These are phyloP conservation scores for Halcyon chelicuti DNA, from an alignment of 2,797 vertebrate species.

Conservation along the genomic window DNA sequence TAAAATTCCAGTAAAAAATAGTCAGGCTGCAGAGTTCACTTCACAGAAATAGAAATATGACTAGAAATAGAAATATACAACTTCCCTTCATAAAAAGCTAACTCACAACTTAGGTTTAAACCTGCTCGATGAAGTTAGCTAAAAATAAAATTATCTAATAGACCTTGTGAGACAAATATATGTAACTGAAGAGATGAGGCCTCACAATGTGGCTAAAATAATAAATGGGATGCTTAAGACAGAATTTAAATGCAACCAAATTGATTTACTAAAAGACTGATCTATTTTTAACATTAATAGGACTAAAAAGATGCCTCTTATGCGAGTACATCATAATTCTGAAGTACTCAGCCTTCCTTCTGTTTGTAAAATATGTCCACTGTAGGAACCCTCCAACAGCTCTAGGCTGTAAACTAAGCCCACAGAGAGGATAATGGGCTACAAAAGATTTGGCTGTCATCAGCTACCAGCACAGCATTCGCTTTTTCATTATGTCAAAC, in stretches of 20 bases:
- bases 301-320: neutral
- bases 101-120: neutral
- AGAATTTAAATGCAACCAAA: neutral
- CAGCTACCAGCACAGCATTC: conserved; percentile 12
- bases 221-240: neutral
- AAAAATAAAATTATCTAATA: neutral
- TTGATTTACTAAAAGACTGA: neutral
- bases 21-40: neutral
- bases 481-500: conserved; percentile 49
- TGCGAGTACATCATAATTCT: neutral
- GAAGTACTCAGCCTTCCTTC: neutral
- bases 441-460: conserved; percentile 31
- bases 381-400: conserved; percentile 23
- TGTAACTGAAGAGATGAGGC: neutral
- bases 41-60: neutral
- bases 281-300: neutral
- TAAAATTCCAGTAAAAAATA: neutral
- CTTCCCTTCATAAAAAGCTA: neutral
- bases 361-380: conserved; percentile 25
- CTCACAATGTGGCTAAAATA: neutral
- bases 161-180: neutral
- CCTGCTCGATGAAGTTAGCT: neutral
- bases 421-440: conserved; percentile 19
- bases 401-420: conserved; percentile 35
- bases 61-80: neutral